These are phyloP conservation scores for Psilopsiagon aymara DNA, from an alignment of 2,113 vertebrate species.

Conservation along the genomic window DNA sequence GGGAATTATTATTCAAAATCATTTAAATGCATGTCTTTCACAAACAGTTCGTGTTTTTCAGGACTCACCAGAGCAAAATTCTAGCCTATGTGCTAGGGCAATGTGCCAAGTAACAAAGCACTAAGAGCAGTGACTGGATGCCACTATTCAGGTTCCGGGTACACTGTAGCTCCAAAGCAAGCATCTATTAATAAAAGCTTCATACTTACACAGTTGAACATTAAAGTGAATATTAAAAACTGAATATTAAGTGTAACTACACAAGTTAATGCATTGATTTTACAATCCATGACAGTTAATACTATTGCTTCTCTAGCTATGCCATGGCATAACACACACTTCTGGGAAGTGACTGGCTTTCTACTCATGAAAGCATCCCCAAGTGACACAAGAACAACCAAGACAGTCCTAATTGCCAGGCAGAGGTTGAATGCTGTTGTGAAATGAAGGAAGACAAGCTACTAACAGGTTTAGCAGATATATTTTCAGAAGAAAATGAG, in stretches of 20 bases:
- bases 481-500: background rate
- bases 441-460: background rate
- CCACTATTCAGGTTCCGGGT: background rate
- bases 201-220: background rate
- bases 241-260: background rate
- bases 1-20: background rate
- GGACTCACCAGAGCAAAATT: background rate
- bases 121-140: too few species aligned
- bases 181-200: background rate
- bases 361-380: background rate
- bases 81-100: background rate
- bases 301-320: background rate
- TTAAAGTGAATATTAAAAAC: background rate
- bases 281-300: background rate
- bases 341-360: background rate
- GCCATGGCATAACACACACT: accelerated
- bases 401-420: background rate
- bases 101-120: background rate
- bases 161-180: background rate
- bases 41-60: background rate
- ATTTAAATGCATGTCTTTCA: background rate
- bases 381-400: background rate
- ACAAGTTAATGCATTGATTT: background rate
- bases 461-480: background rate
- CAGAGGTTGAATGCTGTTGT: accelerated